Percentiles rank a stretch among this genome's conserved stretches.
These are phyloP conservation scores for Oxytorus armatus DNA, from an alignment of 2,888 invertebrate genomes.

Conservation along the genomic window DNA sequence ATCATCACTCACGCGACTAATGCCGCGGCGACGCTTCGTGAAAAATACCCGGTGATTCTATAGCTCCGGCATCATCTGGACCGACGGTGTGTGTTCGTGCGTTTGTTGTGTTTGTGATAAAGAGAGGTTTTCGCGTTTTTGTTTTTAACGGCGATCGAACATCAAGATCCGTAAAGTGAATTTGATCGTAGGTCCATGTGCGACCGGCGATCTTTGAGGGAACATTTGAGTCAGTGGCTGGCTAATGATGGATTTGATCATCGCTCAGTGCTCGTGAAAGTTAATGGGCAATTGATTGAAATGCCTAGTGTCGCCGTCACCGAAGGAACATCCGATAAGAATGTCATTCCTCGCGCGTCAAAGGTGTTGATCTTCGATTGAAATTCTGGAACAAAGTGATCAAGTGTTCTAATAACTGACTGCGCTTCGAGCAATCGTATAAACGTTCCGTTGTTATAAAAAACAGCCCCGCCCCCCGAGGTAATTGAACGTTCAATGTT, in stretches of 20 bases:
- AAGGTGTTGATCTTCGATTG: neutral
- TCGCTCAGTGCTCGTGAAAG: constrained; percentile 13
- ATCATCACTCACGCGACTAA: constrained; percentile 61
- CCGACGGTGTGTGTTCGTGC: constrained; percentile 16
- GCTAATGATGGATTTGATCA: constrained; percentile 1
- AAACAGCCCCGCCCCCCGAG: no score
- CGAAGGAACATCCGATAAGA: neutral
- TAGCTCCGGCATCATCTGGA: neutral
- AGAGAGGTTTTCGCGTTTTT: neutral
- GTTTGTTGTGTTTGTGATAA: constrained; percentile 22
- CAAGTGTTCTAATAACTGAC: neutral
- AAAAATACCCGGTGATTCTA: constrained; percentile 4
- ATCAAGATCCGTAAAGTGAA: constrained; percentile 28
- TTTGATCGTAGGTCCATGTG: constrained; percentile 22
- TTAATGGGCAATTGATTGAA: constrained; percentile 11
- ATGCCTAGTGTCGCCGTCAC: neutral
- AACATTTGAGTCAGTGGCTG: constrained; percentile 39
- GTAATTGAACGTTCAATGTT: neutral
- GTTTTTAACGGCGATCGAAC: neutral
- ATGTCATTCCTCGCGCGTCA: neutral
- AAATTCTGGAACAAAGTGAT: constrained; percentile 16
- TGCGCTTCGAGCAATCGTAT: neutral
- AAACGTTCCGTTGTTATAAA: constrained; percentile 1
- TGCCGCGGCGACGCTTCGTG: constrained; percentile 33
- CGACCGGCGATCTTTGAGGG: neutral